Evolutionary conservation across 37 sponge, comb jelly and placozoan species (phyloP).

Genomic region (Mnemiopsis leidyi): DNA sequence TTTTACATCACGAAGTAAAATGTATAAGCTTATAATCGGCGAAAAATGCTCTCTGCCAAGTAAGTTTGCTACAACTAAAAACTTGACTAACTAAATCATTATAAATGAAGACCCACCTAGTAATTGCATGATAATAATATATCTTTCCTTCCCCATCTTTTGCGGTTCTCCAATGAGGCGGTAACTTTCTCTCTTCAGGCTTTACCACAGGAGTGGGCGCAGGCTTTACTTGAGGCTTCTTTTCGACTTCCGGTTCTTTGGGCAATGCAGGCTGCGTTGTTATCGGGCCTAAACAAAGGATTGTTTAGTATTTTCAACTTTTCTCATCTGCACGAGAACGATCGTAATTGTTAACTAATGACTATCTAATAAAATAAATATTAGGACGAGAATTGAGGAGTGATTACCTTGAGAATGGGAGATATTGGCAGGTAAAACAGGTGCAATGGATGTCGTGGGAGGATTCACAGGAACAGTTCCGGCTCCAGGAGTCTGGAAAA

Average conservation of each 20-base stretch:
- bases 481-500: not conserved
- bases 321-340: no score
- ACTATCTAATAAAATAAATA: no score
- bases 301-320: no score
- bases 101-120: no score
- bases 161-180: slow-evolving; percentile 61
- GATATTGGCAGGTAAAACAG: not conserved
- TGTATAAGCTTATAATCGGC: no score
- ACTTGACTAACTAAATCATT: no score
- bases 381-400: no score
- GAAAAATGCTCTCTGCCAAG: no score
- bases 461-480: not conserved
- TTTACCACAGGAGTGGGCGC: not conserved
- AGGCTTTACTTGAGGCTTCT: not conserved
- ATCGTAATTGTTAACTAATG: no score
- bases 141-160: slow-evolving; percentile 53
- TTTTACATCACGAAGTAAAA: no score
- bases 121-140: slow-evolving; percentile 61
- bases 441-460: not conserved
- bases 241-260: slow-evolving; percentile 34
- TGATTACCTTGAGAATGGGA: not conserved
- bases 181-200: slow-evolving; percentile 38
- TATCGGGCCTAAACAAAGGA: no score
- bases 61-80: no score
- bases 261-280: slow-evolving; percentile 31